These are phyloP conservation scores for Abrostola tripartita DNA, from an alignment of 2,888 invertebrate genomes.

Conservation along the genomic window DNA sequence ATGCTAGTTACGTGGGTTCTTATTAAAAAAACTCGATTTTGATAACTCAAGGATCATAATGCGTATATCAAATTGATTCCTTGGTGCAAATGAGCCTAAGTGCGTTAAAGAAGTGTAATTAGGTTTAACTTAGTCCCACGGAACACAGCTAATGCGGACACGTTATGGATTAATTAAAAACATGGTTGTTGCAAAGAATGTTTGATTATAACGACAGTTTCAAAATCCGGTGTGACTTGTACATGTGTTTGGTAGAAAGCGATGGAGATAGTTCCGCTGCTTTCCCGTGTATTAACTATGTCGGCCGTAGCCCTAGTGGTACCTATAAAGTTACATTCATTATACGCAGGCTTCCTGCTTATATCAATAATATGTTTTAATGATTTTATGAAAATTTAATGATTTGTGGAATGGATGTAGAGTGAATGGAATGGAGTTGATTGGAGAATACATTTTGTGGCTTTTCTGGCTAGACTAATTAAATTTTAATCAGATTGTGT, in stretches of 20 bases:
- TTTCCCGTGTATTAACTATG: conserved; percentile 42
- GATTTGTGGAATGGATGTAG: too few relatives aligned
- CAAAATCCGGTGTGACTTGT: conserved; percentile 56
- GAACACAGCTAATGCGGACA: background rate
- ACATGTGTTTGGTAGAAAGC: conserved; percentile 53
- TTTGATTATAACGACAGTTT: conserved; percentile 16
- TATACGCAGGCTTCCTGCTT: background rate
- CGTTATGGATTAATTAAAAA: background rate
- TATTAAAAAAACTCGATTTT: too few relatives aligned
- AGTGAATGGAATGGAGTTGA: too few relatives aligned
- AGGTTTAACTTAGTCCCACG: background rate
- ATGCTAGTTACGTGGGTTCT: too few relatives aligned
- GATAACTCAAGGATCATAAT: too few relatives aligned
- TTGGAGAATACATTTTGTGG: too few relatives aligned
- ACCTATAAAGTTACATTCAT: conserved; percentile 10
- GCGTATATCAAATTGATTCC: too few relatives aligned
- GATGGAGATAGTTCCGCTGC: conserved; percentile 43
- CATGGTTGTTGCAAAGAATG: conserved; percentile 8
- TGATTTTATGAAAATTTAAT: too few relatives aligned
- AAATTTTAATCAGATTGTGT: too few relatives aligned
- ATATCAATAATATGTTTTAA: too few relatives aligned
- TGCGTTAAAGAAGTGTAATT: background rate
- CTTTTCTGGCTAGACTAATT: too few relatives aligned
- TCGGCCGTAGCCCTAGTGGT: conserved; percentile 31
- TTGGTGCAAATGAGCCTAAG: too few relatives aligned